A percentile compares a stretch with the other conserved stretches of the same genome.
Evolutionary conservation across 2,888 invertebrate species (phyloP).

Genomic region (Polydrusus cervinus): DNA sequence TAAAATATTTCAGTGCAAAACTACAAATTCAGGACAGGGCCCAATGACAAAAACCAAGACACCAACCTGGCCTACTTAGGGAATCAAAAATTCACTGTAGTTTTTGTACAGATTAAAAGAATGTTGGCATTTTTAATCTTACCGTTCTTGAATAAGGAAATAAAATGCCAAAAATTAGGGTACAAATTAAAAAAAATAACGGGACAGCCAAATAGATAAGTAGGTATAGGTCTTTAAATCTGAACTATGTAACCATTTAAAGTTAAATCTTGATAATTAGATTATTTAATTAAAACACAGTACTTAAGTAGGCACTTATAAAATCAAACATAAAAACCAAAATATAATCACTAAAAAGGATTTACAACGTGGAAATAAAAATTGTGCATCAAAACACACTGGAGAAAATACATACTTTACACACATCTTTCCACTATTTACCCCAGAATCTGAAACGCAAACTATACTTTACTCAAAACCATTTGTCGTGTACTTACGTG

Average conservation of each 20-base stretch:
- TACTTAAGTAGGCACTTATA: constrained; percentile 11
- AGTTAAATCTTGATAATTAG: background rate
- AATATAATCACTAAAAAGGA: constrained; percentile 10
- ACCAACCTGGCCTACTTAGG: no score
- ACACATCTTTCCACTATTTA: constrained; percentile 33
- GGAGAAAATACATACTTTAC: constrained; percentile 32
- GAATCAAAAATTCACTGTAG: no score
- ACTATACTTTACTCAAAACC: constrained; percentile 35
- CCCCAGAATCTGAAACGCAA: constrained; percentile 34
- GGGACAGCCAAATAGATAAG: background rate
- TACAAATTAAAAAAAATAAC: constrained; percentile 24
- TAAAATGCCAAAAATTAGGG: background rate
- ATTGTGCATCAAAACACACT: constrained; percentile 34
- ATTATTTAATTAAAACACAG: background rate
- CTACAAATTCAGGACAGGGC: no score
- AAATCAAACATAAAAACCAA: background rate
- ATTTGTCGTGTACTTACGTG: constrained; percentile 40
- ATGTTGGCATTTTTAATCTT: no score
- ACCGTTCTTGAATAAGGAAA: constrained; percentile 3
- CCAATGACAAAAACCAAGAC: no score
- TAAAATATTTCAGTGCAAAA: no score
- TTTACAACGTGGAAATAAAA: constrained; percentile 32
- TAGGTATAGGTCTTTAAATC: background rate
- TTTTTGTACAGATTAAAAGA: no score
- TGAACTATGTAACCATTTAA: background rate